Conservation (phyloP, 2,113 vertebrate species). For the Apaloderma vittatum region DNA sequence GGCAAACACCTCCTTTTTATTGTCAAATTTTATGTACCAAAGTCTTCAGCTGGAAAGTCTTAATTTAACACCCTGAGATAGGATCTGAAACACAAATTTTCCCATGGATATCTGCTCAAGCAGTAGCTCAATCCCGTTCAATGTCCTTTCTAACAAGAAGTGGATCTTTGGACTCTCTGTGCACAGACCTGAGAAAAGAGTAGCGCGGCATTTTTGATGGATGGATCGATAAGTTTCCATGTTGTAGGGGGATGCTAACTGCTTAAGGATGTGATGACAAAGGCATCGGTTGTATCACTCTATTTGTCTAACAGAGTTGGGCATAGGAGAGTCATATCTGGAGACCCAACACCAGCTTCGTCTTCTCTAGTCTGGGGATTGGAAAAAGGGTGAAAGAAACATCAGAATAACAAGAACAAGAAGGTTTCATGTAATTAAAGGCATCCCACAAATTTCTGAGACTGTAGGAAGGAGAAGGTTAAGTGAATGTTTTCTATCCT, state of each 20-base stretch:
- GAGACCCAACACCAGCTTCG: neutral
- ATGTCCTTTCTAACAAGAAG: neutral
- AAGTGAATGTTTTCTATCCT: neutral
- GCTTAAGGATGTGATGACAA: neutral
- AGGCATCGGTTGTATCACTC: neutral
- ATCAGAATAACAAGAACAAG: neutral
- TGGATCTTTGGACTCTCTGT: neutral
- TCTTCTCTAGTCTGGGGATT: neutral
- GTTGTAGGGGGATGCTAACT: neutral
- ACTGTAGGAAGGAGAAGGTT: neutral
- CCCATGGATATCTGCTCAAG: neutral
- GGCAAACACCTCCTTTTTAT: conserved; percentile 55
- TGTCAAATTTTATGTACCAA: conserved; percentile 12
- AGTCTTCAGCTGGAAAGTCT: conserved; percentile 19
- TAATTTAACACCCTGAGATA: neutral
- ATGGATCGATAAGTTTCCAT: neutral
- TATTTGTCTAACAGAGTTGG: neutral
- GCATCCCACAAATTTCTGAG: neutral
- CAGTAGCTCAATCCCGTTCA: neutral
- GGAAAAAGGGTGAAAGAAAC: neutral
- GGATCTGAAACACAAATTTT: neutral
- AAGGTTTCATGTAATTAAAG: neutral
- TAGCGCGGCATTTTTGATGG: neutral
- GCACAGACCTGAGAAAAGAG: neutral
- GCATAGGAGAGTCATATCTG: neutral